Evolutionary conservation across 2,888 invertebrate genomes (phyloP), one percentile per base, ranked within the genome.

Genomic region (Pegoplata infirma): DNA sequence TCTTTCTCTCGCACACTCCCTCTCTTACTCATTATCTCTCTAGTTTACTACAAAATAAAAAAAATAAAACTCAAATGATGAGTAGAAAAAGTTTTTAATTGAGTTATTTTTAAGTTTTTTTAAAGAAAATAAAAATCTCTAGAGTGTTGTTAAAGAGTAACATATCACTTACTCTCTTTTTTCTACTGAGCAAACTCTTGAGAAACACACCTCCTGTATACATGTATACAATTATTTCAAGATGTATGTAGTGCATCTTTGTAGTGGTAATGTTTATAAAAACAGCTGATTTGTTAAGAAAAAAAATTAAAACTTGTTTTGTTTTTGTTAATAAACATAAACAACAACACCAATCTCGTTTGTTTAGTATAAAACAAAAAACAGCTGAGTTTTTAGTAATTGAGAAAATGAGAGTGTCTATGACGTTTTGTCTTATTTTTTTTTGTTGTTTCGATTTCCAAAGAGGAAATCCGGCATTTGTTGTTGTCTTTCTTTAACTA

Each of bases 211-310:
- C 79, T 76, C 75, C 71, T 58, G 16, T 55, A 36, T 36, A n/a
- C 32, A 56, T 68, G 56, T 21, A 58, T 3, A 55, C 17, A 14
- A 12, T n/a, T n/a, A 56, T 6, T 6, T 59, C 6, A 2, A 8
- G 3, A 19, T 12, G 46, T 19, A 46, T n/a, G n/a, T 25, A 46
- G 44, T 68, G 23, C 28, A 40, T 3, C 28, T 14, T 16, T n/a
- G 58, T 25, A 17, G 51, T 17, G 21, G 63, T 58, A 19, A 46
- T 40, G n/a, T 14, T 46, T 51, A 55, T 32, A 47, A 80, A 77
- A 82, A 81, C 81, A 84, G 84, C 86, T 83, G 86, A 84, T 84
- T 86, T 83, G 84, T 83, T 81, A 51, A 55, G 28, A 51, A 76
- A 72, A 47, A 59, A 80, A 69, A 72, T 68, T 71, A 71, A 49